phyloP scores from a whole-genome alignment of 2,797 vertebrate species.

The Chloroceryle amazona region DNA sequence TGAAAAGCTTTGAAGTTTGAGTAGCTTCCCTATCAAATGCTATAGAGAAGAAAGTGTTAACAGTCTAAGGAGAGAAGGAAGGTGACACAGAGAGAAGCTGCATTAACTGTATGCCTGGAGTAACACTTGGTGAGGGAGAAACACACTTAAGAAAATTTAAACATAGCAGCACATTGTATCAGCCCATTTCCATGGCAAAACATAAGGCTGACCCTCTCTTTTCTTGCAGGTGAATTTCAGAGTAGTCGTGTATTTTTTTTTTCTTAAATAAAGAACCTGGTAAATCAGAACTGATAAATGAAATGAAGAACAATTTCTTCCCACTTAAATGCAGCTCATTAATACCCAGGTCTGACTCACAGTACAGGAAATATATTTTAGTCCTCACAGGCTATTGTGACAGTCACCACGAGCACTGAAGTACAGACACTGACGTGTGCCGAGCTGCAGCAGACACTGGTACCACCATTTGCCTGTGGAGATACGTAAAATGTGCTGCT shows the following conservation, averaged over 20 bases:
- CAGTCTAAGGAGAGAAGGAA: neutral
- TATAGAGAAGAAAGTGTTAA: neutral
- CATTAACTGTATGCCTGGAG: neutral
- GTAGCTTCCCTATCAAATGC: neutral
- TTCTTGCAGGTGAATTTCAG: neutral
- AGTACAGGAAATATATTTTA: slow-evolving; percentile 32
- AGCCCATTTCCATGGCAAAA: neutral
- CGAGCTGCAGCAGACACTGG: neutral
- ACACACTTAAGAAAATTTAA: neutral
- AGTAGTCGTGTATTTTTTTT: neutral
- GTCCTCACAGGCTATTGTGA: neutral
- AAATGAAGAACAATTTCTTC: neutral
- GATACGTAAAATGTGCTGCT: slow-evolving; percentile 72
- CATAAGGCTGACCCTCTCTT: neutral
- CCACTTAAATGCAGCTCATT: slow-evolving; percentile 10
- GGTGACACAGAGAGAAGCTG: neutral
- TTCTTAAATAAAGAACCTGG: neutral
- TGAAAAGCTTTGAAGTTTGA: neutral
- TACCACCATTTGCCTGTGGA: neutral
- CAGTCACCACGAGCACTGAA: neutral
- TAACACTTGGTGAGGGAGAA: neutral
- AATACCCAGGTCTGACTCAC: slow-evolving; percentile 20
- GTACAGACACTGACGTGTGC: slow-evolving; percentile 2
- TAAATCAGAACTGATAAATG: neutral
- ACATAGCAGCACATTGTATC: neutral